Evolutionary conservation across 2,888 invertebrate species (phyloP).

Genomic region (Nomada flava): DNA sequence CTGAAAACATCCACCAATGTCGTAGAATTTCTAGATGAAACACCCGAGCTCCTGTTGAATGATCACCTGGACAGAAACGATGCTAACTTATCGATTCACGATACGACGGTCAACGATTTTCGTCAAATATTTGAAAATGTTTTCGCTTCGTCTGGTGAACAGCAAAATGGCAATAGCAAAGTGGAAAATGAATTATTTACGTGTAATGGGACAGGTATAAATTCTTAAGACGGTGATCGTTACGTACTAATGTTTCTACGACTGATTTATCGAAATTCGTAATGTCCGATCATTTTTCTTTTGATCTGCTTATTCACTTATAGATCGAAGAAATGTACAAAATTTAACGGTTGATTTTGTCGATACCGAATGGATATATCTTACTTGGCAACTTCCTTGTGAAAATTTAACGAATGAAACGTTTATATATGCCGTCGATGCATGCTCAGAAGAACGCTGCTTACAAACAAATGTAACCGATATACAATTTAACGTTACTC

Average conservation of each 20-base stretch:
- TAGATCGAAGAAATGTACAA: slow-evolving; percentile 37
- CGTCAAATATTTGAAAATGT: not conserved
- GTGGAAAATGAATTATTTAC: not conserved
- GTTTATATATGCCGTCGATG: slow-evolving; percentile 47
- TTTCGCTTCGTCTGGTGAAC: not conserved
- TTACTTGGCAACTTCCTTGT: slow-evolving; percentile 61
- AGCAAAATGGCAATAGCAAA: not conserved
- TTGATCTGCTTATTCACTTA: not conserved
- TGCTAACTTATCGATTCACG: not conserved
- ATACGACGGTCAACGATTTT: not conserved
- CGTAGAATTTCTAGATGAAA: not conserved
- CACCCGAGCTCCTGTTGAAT: not conserved
- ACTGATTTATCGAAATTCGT: not conserved
- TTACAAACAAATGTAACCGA: not conserved
- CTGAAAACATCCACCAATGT: not conserved
- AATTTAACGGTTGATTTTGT: slow-evolving; percentile 27
- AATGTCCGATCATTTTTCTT: not conserved
- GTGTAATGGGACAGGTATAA: slow-evolving; percentile 8
- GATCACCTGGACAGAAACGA: not conserved
- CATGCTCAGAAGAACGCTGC: slow-evolving; percentile 11
- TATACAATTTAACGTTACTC: slow-evolving; percentile 49
- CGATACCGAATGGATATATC: slow-evolving; percentile 57
- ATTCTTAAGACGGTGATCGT: not conserved
- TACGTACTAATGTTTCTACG: not conserved
- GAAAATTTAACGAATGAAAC: slow-evolving; percentile 22